These are phyloP conservation scores for Anolis sagrei DNA, from an alignment of 2,113 vertebrate species.

Conservation along the genomic window DNA sequence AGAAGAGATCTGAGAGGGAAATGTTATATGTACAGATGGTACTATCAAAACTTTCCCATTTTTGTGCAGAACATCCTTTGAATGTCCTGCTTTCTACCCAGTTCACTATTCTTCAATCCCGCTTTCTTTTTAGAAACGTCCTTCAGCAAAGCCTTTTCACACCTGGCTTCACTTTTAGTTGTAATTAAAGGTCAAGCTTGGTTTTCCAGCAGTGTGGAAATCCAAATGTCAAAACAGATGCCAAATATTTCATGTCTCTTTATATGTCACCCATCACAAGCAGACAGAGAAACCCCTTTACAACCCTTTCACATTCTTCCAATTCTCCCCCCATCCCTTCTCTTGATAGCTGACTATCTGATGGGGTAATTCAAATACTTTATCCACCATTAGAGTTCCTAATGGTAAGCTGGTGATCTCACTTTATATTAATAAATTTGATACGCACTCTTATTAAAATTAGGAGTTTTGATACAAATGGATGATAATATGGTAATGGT, in stretches of 20 bases:
- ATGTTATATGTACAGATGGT: neutral
- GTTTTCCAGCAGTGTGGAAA: neutral
- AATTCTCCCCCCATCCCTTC: neutral
- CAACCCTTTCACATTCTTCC: neutral
- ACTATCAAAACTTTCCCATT: neutral
- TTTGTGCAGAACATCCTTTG: neutral
- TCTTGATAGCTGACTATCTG: too few relatives aligned
- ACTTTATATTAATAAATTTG: too few relatives aligned
- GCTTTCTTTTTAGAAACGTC: neutral
- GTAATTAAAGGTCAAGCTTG: neutral
- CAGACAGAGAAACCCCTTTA: neutral
- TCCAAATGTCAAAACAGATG: neutral
- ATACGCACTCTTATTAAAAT: neutral
- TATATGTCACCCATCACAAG: neutral
- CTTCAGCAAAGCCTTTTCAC: neutral
- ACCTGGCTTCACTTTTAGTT: neutral
- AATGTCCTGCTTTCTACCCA: neutral
- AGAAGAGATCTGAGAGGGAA: neutral
- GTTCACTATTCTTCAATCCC: neutral
- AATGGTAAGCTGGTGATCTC: too few relatives aligned
- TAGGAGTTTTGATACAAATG: neutral
- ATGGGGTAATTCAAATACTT: too few relatives aligned
- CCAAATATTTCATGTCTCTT: neutral
- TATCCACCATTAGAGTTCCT: too few relatives aligned
- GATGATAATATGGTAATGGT: neutral